Percentiles rank a stretch among this genome's conserved stretches.
Conservation (phyloP, 2,797 vertebrate genomes). For the Anguilla marmorata region DNA sequence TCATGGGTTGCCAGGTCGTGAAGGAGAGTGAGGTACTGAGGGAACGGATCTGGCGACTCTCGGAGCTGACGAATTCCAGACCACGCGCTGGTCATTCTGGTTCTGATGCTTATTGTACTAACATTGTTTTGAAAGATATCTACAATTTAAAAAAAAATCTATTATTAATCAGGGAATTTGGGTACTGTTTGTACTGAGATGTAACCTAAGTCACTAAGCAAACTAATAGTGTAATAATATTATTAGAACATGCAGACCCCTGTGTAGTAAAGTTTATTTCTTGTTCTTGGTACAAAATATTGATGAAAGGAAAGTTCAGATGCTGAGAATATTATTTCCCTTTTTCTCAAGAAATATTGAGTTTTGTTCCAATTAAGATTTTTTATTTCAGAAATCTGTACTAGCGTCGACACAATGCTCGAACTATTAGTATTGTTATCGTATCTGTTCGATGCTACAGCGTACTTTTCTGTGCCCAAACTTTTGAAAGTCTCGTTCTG, state of each 20-base stretch:
- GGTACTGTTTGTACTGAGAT: not conserved
- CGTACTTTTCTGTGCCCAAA: not conserved
- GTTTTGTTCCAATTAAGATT: not conserved
- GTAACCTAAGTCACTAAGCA: not conserved
- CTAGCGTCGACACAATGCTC: not conserved
- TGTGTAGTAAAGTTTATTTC: not conserved
- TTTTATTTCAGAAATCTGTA: not conserved
- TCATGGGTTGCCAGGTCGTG: not conserved
- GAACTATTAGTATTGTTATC: not conserved
- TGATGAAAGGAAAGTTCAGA: not conserved
- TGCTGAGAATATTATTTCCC: not conserved
- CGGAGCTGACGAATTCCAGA: not conserved
- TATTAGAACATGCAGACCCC: not conserved
- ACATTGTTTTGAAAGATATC: not conserved
- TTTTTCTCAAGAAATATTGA: not conserved
- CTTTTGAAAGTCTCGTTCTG: slow-evolving; percentile 7
- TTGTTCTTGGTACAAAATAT: not conserved
- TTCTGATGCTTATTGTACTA: not conserved
- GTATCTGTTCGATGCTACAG: not conserved
- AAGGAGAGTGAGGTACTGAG: not conserved
- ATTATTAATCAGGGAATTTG: not conserved
- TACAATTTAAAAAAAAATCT: not conserved
- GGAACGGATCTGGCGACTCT: not conserved
- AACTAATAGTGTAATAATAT: not conserved
- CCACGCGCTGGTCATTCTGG: not conserved